Conservation (phyloP, 2,113 vertebrate species). For the Myodes glareolus region DNA sequence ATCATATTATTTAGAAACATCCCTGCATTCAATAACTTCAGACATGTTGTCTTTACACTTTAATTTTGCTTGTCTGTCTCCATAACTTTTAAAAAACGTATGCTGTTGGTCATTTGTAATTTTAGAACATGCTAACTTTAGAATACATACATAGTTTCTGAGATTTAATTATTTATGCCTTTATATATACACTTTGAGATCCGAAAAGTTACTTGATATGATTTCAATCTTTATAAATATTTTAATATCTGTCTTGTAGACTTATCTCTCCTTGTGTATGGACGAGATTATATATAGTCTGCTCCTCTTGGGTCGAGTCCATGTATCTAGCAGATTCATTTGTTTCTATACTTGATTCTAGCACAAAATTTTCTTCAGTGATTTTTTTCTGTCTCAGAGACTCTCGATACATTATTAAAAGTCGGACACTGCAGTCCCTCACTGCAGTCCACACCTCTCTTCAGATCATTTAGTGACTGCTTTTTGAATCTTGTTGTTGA, state of each 20-base stretch:
- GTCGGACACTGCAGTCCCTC: not conserved
- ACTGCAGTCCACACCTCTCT: not conserved
- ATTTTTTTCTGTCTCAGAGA: not conserved
- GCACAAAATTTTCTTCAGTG: not conserved
- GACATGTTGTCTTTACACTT: not conserved
- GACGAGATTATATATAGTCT: not conserved
- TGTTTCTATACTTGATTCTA: not conserved
- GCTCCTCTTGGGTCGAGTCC: not conserved
- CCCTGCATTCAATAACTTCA: not conserved
- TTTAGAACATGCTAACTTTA: not conserved
- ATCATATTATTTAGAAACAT: not conserved
- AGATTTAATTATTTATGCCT: not conserved
- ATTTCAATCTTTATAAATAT: not conserved
- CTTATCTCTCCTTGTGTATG: too few relatives aligned
- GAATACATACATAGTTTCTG: not conserved
- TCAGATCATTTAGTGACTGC: not conserved
- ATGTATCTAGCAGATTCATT: not conserved
- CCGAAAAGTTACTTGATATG: not conserved
- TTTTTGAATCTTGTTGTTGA: not conserved
- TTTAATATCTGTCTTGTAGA: not conserved
- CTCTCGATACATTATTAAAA: not conserved
- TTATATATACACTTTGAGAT: not conserved
- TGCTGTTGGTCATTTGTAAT: not conserved
- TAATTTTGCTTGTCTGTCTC: not conserved
- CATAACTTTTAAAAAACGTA: not conserved